phyloP scores from a whole-genome alignment of 2,888 invertebrate species.

The Psococerastis gibbosa region DNA sequence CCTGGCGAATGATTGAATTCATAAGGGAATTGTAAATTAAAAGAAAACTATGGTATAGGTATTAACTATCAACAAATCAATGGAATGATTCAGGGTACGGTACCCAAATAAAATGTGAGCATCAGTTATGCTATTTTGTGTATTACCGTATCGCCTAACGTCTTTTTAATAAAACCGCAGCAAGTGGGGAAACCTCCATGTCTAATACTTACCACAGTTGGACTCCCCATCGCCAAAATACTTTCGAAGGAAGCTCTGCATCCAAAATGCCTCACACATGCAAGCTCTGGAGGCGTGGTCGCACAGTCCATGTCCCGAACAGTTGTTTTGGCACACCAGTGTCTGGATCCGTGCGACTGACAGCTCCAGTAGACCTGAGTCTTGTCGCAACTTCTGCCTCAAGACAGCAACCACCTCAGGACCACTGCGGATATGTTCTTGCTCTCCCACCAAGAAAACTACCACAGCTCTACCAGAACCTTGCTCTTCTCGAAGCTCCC shows the following conservation, averaged over 20 bases:
- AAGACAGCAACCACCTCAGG: constrained; percentile 44
- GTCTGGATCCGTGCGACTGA: constrained; percentile 65
- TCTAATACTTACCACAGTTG: constrained; percentile 55
- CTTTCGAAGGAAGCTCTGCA: constrained; percentile 59
- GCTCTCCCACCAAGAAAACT: constrained; percentile 46
- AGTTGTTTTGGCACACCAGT: constrained; percentile 75
- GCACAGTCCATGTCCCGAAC: constrained; percentile 77
- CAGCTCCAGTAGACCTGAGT: constrained; percentile 48
- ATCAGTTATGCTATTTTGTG: no score
- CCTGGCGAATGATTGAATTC: constrained; percentile 13
- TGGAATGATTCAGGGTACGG: no score
- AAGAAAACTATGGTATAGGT: no score
- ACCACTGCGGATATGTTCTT: constrained; percentile 35
- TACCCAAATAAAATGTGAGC: no score
- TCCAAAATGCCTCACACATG: constrained; percentile 91
- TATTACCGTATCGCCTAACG: no score
- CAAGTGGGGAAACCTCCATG: no score
- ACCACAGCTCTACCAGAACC: constrained; percentile 41
- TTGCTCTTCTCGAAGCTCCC: constrained; percentile 29
- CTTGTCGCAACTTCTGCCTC: constrained; percentile 45
- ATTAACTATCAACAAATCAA: no score
- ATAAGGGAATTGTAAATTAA: no score
- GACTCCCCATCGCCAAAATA: constrained; percentile 46
- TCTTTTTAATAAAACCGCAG: no score
- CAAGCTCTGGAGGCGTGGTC: constrained; percentile 66